Conservation (phyloP, 2,113 vertebrate species). For the Siniperca chuatsi region DNA sequence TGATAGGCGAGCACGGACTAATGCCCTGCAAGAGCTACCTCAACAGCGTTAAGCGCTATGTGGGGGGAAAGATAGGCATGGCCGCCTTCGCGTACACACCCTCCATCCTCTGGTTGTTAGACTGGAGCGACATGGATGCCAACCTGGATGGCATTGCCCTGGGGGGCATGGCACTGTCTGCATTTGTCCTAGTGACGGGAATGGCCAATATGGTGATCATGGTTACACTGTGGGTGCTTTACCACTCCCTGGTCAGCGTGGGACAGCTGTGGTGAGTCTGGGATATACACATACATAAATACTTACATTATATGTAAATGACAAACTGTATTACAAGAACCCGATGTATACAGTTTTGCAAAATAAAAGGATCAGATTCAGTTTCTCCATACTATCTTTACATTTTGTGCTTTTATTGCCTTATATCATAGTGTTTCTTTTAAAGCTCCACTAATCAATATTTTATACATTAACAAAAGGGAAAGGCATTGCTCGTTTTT, state of each 20-base stretch:
- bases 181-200: conserved; percentile 87
- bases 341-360: background rate
- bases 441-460: background rate
- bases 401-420: background rate
- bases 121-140: conserved; percentile 91
- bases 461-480: background rate
- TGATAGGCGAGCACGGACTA: conserved; percentile 91
- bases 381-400: background rate
- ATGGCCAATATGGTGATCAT: conserved; percentile 95
- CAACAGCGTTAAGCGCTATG: conserved; percentile 87
- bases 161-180: conserved; percentile 85
- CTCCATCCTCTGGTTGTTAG: conserved; percentile 91
- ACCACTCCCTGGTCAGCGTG: conserved; percentile 93
- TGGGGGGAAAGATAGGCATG: conserved; percentile 84
- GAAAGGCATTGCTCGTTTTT: background rate
- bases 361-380: background rate
- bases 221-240: conserved; percentile 90
- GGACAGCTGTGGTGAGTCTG: conserved; percentile 94
- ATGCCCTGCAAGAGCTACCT: conserved; percentile 89
- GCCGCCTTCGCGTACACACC: conserved; percentile 88
- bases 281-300: background rate
- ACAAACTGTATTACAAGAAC: background rate
- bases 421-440: background rate
- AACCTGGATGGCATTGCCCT: conserved; percentile 89
- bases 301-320: background rate